These are phyloP conservation scores for Chelmon rostratus DNA, from an alignment of 2,797 vertebrate genomes.

Conservation along the genomic window DNA sequence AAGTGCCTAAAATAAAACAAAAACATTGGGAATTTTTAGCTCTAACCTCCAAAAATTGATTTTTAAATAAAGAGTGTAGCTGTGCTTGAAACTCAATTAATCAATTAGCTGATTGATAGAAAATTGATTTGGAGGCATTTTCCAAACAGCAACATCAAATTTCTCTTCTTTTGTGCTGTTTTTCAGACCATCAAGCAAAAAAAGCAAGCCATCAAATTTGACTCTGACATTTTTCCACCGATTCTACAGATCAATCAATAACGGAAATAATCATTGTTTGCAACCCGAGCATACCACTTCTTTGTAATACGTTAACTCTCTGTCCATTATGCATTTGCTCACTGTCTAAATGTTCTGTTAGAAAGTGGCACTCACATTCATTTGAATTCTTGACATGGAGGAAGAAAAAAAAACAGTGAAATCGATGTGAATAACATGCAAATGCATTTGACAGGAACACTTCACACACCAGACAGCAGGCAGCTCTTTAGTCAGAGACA, in stretches of 20 bases:
- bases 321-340: neutral
- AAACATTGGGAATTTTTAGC: neutral
- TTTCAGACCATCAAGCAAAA: neutral
- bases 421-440: conserved; percentile 36
- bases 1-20: neutral
- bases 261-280: neutral
- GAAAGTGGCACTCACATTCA: conserved; percentile 13
- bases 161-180: neutral
- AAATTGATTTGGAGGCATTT: neutral
- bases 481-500: conserved; percentile 18
- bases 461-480: conserved; percentile 46
- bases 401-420: conserved; percentile 25
- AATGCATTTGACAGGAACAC: conserved; percentile 46
- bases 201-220: neutral
- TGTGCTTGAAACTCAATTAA: neutral
- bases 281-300: neutral
- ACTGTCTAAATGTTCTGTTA: neutral
- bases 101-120: neutral
- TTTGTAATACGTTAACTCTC: neutral
- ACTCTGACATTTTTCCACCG: neutral
- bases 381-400: neutral
- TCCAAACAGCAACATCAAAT: neutral
- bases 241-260: neutral
- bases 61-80: neutral
- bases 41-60: neutral